Conservation (phyloP, 1,140 invertebrate genomes). For the Drosophila baimaii region DNA sequence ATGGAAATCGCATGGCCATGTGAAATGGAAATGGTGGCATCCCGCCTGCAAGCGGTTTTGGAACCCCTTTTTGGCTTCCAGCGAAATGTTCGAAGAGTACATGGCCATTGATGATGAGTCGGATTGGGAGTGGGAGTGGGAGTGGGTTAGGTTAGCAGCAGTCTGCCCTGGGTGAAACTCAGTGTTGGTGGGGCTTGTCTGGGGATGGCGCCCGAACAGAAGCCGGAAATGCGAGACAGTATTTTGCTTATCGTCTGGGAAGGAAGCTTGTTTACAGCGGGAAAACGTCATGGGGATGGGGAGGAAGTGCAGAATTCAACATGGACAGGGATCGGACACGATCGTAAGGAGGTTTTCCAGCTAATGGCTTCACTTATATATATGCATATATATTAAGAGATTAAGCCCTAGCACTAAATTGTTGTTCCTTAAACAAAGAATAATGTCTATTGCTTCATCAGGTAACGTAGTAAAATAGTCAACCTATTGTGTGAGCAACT, state of each 20-base stretch:
- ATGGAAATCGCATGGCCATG: constrained; percentile 79
- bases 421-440: not conserved
- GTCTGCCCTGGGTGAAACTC: constrained; percentile 27
- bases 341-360: constrained; percentile 3
- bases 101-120: constrained; percentile 45
- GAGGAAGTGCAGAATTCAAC: constrained; percentile 40
- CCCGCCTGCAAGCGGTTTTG: constrained; percentile 5
- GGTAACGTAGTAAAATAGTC: not conserved
- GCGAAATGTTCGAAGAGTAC: constrained; percentile 59
- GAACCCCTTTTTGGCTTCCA: constrained; percentile 49
- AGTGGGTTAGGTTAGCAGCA: constrained; percentile 2
- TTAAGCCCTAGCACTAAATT: not conserved
- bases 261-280: constrained; percentile 62
- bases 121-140: constrained; percentile 1
- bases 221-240: constrained; percentile 74
- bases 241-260: constrained; percentile 60
- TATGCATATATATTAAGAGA: not conserved
- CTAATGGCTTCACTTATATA: not conserved
- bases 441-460: not conserved
- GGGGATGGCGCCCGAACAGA: constrained; percentile 56
- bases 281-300: constrained; percentile 14
- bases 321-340: constrained; percentile 6
- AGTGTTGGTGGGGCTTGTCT: constrained; percentile 33
- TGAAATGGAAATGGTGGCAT: constrained; percentile 61
- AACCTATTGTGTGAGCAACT: not conserved